phyloP scores from a whole-genome alignment of 1,140 invertebrate species.

The Anastrepha obliqua region DNA sequence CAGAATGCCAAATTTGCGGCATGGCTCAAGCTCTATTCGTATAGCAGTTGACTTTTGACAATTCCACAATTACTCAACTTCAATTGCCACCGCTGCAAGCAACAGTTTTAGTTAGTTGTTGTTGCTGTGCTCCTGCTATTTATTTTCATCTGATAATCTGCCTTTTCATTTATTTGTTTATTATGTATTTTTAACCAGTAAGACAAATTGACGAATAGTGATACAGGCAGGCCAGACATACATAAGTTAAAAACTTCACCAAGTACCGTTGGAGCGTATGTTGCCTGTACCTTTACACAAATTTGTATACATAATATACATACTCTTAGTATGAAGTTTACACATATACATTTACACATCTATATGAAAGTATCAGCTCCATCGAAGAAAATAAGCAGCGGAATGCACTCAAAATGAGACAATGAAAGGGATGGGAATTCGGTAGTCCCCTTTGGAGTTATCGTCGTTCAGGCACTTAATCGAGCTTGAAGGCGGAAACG shows the following conservation, averaged over 20 bases:
- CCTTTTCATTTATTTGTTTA: not conserved
- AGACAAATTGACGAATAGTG: not conserved
- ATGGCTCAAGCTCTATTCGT: not conserved
- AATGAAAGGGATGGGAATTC: not conserved
- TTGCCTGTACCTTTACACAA: not conserved
- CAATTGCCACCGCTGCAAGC: not conserved
- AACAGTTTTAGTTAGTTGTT: not conserved
- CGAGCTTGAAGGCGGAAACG: constrained; percentile 34
- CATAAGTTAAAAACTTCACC: not conserved
- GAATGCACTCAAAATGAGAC: not conserved
- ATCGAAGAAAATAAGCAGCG: too few species aligned
- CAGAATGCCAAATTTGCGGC: not conserved
- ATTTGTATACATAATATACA: too few species aligned
- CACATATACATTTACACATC: not conserved
- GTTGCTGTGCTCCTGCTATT: not conserved
- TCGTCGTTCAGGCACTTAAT: constrained; percentile 30
- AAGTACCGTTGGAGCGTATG: not conserved
- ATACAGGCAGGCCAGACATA: not conserved
- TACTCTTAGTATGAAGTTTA: too few species aligned
- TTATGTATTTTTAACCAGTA: not conserved
- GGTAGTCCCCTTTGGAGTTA: constrained; percentile 10
- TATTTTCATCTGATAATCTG: not conserved
- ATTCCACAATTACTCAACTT: constrained; percentile 50
- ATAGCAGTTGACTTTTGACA: not conserved
- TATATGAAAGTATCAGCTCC: not conserved